These are phyloP conservation scores for Limnothrissa miodon DNA, from an alignment of 2,113 vertebrate species.

Conservation along the genomic window DNA sequence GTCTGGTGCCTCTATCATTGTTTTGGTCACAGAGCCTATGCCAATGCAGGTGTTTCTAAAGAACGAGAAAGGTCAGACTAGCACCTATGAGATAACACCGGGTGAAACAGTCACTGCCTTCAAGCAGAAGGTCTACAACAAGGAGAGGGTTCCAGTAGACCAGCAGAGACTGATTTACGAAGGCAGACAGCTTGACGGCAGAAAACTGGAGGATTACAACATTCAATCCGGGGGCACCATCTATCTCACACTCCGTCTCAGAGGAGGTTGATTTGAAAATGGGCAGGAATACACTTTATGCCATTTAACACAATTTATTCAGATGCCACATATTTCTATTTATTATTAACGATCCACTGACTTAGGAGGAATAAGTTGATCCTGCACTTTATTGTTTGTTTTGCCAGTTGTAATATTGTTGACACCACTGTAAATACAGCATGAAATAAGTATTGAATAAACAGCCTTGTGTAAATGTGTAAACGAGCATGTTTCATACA, in stretches of 20 bases:
- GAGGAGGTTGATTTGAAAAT: conserved; percentile 54
- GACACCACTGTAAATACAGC: too few relatives aligned
- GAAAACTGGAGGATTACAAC: conserved; percentile 54
- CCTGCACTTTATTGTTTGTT: too few relatives aligned
- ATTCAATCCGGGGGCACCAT: conserved; percentile 56
- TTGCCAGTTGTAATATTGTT: too few relatives aligned
- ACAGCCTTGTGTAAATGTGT: too few relatives aligned
- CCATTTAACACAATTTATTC: background rate
- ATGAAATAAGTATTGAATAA: too few relatives aligned
- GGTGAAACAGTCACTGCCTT: conserved; percentile 55
- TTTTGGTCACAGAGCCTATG: conserved; percentile 51
- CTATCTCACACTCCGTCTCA: conserved; percentile 49
- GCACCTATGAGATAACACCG: conserved; percentile 49
- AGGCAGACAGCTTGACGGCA: conserved; percentile 45
- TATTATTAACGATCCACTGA: background rate
- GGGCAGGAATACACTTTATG: background rate
- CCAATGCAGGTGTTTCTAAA: conserved; percentile 60
- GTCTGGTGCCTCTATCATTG: conserved; percentile 47
- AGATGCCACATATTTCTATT: background rate
- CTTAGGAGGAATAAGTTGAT: too few relatives aligned
- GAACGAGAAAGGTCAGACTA: conserved; percentile 38
- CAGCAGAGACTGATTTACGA: conserved; percentile 62
- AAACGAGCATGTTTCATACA: too few relatives aligned
- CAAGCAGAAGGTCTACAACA: conserved; percentile 39
- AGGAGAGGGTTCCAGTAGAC: conserved; percentile 43